These are phyloP conservation scores for Albula goreensis DNA, from an alignment of 2,113 vertebrate species.

Conservation along the genomic window DNA sequence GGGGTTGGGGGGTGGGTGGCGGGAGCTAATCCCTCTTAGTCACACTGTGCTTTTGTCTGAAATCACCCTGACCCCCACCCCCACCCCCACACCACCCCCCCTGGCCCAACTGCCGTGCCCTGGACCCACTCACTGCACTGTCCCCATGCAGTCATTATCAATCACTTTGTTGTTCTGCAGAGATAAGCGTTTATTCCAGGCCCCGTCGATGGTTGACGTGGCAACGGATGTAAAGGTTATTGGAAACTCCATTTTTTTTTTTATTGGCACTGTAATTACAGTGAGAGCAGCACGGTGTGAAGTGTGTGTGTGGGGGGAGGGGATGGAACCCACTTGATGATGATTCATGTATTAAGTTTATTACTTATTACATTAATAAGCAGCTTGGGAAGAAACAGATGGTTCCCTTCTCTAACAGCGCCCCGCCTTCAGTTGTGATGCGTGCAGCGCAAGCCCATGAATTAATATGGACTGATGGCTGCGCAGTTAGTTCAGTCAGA, in stretches of 20 bases:
- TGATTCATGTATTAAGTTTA: slow-evolving; percentile 5
- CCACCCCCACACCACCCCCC: neutral
- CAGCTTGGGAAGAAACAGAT: neutral
- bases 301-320: neutral
- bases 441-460: neutral
- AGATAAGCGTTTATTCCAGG: slow-evolving; percentile 19
- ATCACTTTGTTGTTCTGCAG: slow-evolving; percentile 14
- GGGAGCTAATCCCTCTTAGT: slow-evolving; percentile 3
- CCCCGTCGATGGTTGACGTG: slow-evolving; percentile 4
- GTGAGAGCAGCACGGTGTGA: neutral
- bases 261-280: slow-evolving; percentile 6
- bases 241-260: neutral
- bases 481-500: neutral
- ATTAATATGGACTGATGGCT: neutral
- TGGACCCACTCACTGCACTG: too few species aligned
- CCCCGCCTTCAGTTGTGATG: neutral
- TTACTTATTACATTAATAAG: slow-evolving; percentile 11
- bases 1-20: too few species aligned
- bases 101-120: neutral
- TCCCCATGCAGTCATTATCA: neutral
- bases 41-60: neutral
- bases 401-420: neutral
- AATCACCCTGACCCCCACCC: neutral
- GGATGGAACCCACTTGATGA: neutral
- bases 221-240: slow-evolving; percentile 13